Evolutionary conservation across 2,797 vertebrate genomes (phyloP).

Genomic region (Steatocranus sp.): DNA sequence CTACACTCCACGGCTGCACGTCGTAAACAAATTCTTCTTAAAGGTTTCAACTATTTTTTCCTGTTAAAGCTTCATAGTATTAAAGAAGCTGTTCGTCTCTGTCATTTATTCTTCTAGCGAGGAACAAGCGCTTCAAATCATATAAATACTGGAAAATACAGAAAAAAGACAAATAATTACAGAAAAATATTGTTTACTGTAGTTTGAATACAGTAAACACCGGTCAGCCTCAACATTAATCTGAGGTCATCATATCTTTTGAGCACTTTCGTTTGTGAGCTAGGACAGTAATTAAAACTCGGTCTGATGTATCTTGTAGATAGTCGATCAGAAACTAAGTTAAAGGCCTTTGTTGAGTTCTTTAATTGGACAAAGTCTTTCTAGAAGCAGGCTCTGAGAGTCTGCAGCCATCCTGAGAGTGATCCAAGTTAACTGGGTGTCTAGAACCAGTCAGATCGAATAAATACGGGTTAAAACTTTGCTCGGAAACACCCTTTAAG

Average conservation of each 20-base stretch:
- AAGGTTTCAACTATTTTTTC: neutral
- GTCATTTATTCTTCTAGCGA: neutral
- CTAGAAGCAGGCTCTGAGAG: neutral
- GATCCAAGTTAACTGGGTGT: neutral
- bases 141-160: accelerated
- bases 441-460: neutral
- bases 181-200: neutral
- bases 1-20: accelerated
- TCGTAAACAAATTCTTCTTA: neutral
- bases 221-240: accelerated
- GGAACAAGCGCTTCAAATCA: accelerated
- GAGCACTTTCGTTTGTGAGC: neutral
- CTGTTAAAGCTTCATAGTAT: accelerated
- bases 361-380: neutral
- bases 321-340: neutral
- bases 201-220: neutral
- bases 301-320: neutral
- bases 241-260: accelerated
- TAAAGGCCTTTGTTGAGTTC: accelerated
- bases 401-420: neutral
- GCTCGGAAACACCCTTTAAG: accelerated
- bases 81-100: neutral
- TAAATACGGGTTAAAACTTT: neutral
- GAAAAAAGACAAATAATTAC: neutral
- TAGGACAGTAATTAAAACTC: neutral